phyloP scores from a whole-genome alignment of 2,113 vertebrate species.

The Phasianus colchicus region DNA sequence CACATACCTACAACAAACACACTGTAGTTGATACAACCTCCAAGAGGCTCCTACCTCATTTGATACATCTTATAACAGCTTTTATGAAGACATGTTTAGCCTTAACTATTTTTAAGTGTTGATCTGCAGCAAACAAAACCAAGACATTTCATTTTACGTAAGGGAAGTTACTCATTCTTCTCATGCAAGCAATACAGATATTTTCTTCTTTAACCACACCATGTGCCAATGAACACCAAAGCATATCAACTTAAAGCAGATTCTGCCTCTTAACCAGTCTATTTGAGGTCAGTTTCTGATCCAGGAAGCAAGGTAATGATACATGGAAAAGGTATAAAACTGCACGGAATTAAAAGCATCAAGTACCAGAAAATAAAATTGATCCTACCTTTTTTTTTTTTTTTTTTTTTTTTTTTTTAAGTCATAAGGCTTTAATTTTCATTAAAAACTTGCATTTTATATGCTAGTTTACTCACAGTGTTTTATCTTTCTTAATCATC shows the following conservation, averaged over 20 bases:
- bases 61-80: not conserved
- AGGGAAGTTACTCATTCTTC: not conserved
- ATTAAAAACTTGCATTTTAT: not conserved
- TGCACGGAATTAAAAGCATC: not conserved
- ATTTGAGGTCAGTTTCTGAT: not conserved
- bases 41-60: not conserved
- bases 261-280: too few relatives aligned
- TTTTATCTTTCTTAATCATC: not conserved
- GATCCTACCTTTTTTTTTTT: too few relatives aligned
- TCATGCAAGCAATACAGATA: not conserved
- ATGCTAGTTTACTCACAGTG: rapidly evolving
- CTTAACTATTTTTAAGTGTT: not conserved
- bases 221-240: not conserved
- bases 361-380: not conserved
- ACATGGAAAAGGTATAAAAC: not conserved
- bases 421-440: not conserved
- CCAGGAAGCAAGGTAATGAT: not conserved
- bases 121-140: not conserved
- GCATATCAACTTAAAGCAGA: not conserved
- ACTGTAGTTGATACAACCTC: not conserved
- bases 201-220: not conserved
- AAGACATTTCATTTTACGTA: not conserved
- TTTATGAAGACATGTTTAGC: not conserved
- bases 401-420: not conserved
- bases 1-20: not conserved